Base-by-base conservation (phyloP, 2,888 invertebrate species). In the Nomada hirtipes region DNA sequence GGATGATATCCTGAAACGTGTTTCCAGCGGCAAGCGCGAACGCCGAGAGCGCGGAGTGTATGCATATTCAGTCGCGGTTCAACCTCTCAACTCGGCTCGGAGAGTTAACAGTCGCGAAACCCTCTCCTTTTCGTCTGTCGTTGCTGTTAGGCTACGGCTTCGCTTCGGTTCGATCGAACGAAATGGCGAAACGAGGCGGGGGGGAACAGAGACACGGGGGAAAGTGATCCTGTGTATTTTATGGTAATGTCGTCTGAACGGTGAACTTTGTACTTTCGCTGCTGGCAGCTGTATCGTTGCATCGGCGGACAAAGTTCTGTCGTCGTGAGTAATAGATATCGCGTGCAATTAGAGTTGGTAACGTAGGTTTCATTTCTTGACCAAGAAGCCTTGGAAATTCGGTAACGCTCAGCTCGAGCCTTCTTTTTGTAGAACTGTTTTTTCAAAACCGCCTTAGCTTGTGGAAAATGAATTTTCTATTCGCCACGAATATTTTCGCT, bases 1-100 rank as follows among this genome's bases (percentile, higher is more conserved):
- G 71, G 84, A 82, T 79, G 79, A 86, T 88, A 87, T 86, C 76
- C 86, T 78, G 68, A 74, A 79, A 74, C 76, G 69, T 85, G 70
- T 79, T 81, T 65, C 64, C 61, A 52, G 57, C 61, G 55, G 20
- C 50, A 18, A 57, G 50, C 55, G 59, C 26, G 59, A 71, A 77
- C 77, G 77, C 76, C 64, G 44, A 57, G 52, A 50, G 71, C 63
- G 59, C 44, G 63, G 75, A 44, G 65, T 57, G 78, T 86, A 76
- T 78, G 73, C 75, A 85, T 71, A 82, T 71, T 85, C 76, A 83
- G 74, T 29, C 68, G 64, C 73, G 68, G 69, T 55, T 63, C 65
- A 18, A 53, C 3, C 20, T 4, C 26, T 13, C 57, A 23, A 57
- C 13, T 57, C 23, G 57, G 10, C 26, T 23, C 57, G 57, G 20